Evolutionary conservation across 2,113 vertebrate species (phyloP).

Genomic region (Neodon shergylaensis): DNA sequence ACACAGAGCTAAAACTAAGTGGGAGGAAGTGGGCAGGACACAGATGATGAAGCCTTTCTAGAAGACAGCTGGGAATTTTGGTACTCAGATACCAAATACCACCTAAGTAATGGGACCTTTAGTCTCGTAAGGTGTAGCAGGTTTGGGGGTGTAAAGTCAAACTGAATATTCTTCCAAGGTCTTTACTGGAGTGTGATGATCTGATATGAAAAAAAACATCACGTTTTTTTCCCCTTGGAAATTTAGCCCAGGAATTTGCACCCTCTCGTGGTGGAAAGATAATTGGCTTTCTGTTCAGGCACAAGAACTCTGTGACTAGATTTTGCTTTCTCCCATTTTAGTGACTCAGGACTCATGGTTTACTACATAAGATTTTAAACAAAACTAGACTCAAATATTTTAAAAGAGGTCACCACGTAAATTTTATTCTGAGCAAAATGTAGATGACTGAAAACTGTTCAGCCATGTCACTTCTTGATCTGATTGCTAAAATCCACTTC

Average conservation of each 20-base stretch:
- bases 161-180: slow-evolving; percentile 5
- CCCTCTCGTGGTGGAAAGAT: slow-evolving; percentile 72
- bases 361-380: slow-evolving; percentile 56
- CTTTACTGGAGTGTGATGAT: slow-evolving; percentile 49
- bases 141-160: neutral
- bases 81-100: neutral
- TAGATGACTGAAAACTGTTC: neutral
- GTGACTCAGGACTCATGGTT: neutral
- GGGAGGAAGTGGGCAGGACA: neutral
- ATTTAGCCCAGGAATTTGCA: slow-evolving; percentile 67
- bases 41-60: neutral
- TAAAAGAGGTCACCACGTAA: slow-evolving; percentile 32
- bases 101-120: neutral
- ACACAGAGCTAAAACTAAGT: slow-evolving; percentile 45
- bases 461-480: neutral
- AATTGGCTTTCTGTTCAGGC: slow-evolving; percentile 24
- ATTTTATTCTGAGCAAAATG: slow-evolving; percentile 40
- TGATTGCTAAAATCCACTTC: slow-evolving; percentile 49
- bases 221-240: slow-evolving; percentile 14
- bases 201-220: neutral
- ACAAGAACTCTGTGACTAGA: slow-evolving; percentile 8
- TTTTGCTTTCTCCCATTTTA: slow-evolving; percentile 56
- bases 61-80: slow-evolving; percentile 51
- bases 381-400: slow-evolving; percentile 46
- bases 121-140: slow-evolving; percentile 41